Evolutionary conservation across 2,797 vertebrate genomes (phyloP).

Genomic region (Triplophysa bombifrons): DNA sequence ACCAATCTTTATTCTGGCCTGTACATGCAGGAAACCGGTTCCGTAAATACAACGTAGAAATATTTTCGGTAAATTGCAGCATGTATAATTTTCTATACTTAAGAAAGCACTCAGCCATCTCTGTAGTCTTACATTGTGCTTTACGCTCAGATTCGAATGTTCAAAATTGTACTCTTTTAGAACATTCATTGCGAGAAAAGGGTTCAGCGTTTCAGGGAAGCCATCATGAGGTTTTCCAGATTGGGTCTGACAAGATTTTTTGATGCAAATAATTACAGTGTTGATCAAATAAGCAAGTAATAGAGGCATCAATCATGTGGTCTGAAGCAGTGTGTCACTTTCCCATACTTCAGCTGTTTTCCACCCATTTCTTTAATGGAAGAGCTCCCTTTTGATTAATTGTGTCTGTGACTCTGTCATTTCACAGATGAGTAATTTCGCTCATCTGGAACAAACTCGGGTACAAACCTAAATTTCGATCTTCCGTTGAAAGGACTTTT

Average conservation of each 20-base stretch:
- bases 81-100: constrained; percentile 28
- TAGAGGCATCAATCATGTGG: constrained; percentile 66
- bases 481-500: no score
- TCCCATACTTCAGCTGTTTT: constrained; percentile 34
- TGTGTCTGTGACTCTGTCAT: not conserved
- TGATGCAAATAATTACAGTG: constrained; percentile 73
- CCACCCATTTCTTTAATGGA: constrained; percentile 14
- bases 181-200: not conserved
- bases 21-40: not conserved
- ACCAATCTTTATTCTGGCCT: constrained; percentile 22
- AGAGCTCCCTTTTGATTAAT: constrained; percentile 4
- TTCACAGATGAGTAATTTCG: not conserved
- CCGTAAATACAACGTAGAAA: constrained; percentile 11
- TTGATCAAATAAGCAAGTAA: constrained; percentile 72
- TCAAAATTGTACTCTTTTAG: not conserved
- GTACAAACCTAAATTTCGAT: not conserved
- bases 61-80: constrained; percentile 8
- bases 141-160: constrained; percentile 6
- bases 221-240: constrained; percentile 58
- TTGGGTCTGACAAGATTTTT: constrained; percentile 69
- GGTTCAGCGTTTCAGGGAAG: constrained; percentile 37
- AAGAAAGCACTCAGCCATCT: not conserved
- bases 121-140: constrained; percentile 4
- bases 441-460: not conserved
- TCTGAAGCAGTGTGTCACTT: constrained; percentile 35